These are phyloP conservation scores for Drosophila differens DNA, from an alignment of 2,888 invertebrate species.

Conservation along the genomic window DNA sequence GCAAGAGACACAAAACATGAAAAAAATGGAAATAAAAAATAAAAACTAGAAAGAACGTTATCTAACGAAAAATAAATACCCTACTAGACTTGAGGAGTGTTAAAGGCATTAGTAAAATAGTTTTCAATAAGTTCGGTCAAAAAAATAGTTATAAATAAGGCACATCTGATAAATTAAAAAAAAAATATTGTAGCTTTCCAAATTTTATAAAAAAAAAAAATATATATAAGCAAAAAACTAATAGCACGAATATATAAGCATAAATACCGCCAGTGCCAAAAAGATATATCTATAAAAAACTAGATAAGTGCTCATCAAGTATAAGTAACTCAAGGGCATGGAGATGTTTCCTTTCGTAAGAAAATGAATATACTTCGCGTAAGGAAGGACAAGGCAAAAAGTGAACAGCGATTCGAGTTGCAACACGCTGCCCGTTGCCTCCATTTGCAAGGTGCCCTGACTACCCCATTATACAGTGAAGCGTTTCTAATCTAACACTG, in stretches of 20 bases:
- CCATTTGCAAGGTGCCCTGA: background rate
- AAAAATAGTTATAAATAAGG: background rate
- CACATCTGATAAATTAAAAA: background rate
- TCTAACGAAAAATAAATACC: background rate
- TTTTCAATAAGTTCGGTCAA: background rate
- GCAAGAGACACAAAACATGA: slow-evolving; percentile 54
- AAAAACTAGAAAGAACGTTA: background rate
- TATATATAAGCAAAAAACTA: background rate
- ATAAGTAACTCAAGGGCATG: background rate
- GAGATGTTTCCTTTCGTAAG: background rate
- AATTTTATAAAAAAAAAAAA: background rate
- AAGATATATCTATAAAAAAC: background rate
- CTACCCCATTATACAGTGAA: slow-evolving; percentile 10
- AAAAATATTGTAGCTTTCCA: background rate
- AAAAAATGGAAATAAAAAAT: slow-evolving; percentile 40
- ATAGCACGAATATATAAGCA: too few relatives aligned
- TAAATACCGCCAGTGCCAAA: too few relatives aligned
- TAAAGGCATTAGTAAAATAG: background rate
- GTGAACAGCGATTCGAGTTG: slow-evolving; percentile 56
- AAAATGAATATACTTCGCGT: background rate
- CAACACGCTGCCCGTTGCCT: slow-evolving; percentile 7
- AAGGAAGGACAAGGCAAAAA: slow-evolving; percentile 30
- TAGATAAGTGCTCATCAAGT: background rate
- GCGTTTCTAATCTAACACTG: slow-evolving; percentile 77
- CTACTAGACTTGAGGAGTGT: background rate